Percentiles rank a stretch among this genome's conserved stretches.
These are phyloP conservation scores for Peromyscus aztecus DNA, from an alignment of 2,797 vertebrate genomes.

Conservation along the genomic window DNA sequence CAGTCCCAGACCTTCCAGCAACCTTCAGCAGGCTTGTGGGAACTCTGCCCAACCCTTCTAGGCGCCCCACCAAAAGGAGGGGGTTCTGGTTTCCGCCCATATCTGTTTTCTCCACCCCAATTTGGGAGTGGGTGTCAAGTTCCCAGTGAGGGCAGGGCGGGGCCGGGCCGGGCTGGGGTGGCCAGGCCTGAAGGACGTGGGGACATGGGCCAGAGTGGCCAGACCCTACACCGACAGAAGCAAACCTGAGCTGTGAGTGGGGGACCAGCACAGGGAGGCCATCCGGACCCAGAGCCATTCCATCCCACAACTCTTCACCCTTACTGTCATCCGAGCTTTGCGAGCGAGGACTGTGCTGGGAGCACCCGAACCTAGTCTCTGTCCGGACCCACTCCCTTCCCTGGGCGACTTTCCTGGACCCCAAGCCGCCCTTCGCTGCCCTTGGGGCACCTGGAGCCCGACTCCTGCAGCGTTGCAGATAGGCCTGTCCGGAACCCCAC, in stretches of 20 bases:
- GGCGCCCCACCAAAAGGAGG: background rate
- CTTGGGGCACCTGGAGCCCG: background rate
- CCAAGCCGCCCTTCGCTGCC: background rate
- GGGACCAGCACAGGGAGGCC: background rate
- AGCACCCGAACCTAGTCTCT: background rate
- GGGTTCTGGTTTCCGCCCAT: background rate
- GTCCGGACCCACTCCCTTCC: background rate
- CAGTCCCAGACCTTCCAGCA: background rate
- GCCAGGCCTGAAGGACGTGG: constrained; percentile 79
- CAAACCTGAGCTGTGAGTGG: constrained; percentile 60
- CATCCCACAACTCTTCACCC: background rate
- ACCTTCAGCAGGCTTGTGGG: background rate
- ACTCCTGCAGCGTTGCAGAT: background rate
- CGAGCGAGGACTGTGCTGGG: background rate
- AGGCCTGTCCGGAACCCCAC: background rate
- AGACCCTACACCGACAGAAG: constrained; percentile 17
- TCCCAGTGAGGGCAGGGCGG: constrained; percentile 43
- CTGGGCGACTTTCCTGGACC: background rate
- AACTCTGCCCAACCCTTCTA: background rate
- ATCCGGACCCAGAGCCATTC: background rate
- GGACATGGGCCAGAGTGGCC: constrained; percentile 74
- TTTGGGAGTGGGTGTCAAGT: constrained; percentile 76
- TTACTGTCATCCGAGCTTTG: background rate
- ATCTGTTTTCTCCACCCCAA: constrained; percentile 63
- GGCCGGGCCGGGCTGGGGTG: background rate